phyloP scores from a whole-genome alignment of 2,113 vertebrate genomes.

The Phycodurus eques region DNA sequence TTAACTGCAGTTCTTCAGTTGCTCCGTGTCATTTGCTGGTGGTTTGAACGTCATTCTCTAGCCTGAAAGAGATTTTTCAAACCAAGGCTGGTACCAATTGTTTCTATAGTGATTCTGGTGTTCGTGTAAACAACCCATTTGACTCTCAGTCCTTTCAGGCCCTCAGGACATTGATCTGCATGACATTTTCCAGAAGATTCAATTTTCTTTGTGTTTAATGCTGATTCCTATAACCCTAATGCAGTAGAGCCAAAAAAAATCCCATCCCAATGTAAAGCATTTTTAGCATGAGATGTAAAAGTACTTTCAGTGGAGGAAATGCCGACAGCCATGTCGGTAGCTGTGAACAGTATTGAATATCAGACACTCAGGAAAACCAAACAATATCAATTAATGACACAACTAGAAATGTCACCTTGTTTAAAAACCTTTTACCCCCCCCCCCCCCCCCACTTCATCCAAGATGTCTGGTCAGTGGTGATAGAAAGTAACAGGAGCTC shows the following conservation, averaged over 20 bases:
- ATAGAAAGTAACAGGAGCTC: conserved; percentile 10
- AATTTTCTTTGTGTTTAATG: no score
- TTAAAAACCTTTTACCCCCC: not conserved
- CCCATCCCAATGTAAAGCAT: no score
- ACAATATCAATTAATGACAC: not conserved
- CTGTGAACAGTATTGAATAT: not conserved
- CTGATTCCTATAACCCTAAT: no score
- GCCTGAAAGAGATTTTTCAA: conserved; percentile 50
- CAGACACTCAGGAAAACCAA: not conserved
- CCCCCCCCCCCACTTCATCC: not conserved
- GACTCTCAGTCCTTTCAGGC: no score
- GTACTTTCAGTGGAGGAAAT: no score
- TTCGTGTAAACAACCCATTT: no score
- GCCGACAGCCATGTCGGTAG: no score
- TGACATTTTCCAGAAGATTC: no score
- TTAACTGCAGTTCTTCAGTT: conserved; percentile 35
- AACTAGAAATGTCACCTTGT: conserved; percentile 1
- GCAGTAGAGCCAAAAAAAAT: not conserved
- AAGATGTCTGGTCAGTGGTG: not conserved
- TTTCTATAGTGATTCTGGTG: not conserved
- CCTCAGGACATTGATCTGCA: no score
- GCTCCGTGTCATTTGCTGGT: conserved; percentile 57
- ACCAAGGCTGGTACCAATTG: conserved; percentile 35
- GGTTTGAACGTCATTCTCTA: conserved; percentile 52
- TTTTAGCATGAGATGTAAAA: not conserved